Conservation (phyloP, 2,113 vertebrate genomes). For the Martes martes region DNA sequence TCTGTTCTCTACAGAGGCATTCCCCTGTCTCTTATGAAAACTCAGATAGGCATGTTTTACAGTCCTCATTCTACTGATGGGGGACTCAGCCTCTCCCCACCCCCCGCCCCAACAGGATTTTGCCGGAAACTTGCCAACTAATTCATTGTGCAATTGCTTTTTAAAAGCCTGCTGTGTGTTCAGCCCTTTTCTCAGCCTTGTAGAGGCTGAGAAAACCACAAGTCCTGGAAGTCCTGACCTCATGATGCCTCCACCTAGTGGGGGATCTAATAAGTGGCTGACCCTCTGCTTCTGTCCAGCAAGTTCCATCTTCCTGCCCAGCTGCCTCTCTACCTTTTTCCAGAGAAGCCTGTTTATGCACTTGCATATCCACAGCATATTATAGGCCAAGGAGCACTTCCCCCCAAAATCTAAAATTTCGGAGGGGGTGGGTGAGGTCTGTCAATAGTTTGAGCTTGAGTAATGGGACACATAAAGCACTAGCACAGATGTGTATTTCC, state of each 20-base stretch:
- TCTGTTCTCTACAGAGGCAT: background rate
- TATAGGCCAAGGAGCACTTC: background rate
- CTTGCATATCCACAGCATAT: background rate
- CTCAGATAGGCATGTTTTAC: background rate
- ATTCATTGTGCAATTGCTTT: background rate
- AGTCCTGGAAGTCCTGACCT: background rate
- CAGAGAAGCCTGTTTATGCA: background rate
- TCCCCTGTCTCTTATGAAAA: background rate
- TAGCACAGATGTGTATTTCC: background rate
- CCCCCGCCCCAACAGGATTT: background rate
- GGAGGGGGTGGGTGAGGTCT: background rate
- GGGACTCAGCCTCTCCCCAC: background rate
- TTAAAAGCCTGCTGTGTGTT: background rate
- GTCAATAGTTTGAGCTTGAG: background rate
- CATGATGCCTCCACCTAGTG: accelerated
- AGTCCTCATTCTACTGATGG: background rate
- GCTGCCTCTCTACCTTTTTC: background rate
- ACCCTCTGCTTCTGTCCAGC: background rate
- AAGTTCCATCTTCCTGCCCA: background rate
- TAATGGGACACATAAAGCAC: background rate
- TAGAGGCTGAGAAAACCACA: accelerated
- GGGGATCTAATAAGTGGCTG: background rate
- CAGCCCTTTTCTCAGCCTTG: background rate
- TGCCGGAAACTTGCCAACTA: background rate
- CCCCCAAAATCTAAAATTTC: background rate